Evolutionary conservation across 2,113 vertebrate species (phyloP), one percentile per base, ranked within the genome.

Genomic region (Hemichromis elongatus): DNA sequence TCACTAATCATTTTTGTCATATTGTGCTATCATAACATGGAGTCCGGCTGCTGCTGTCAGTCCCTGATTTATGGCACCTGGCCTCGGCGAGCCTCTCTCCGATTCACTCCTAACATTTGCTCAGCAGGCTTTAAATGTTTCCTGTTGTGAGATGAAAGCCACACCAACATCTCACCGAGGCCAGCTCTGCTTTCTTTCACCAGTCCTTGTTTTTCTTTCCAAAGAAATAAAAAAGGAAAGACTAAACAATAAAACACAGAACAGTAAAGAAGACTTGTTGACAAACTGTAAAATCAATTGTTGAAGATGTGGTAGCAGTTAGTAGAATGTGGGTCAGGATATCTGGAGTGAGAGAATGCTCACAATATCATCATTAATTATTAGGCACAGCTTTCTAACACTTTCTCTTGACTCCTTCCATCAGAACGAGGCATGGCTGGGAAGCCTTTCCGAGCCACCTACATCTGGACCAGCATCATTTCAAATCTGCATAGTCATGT

Each of bases 391-490:
- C 6, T 57, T 37, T 80, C 47, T 56, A 77, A 68, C 11, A 80
- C 40, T 75, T 75, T 47, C 8, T 52, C 12, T 80, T 56, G 6
- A 85, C 77, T 28, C 66, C 70, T 42, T 81, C 63, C 54, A 47
- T 73, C 87, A 98, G 97, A 96, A 81, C 96, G 92, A 90, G 96
- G 95, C 88, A 96, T 98, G 96, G 97, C 96, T 2, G 97, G 97
- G 90, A 98, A 97, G 92, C 98, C 98, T 0, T 99, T 99, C 88
- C 96, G 98, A 84, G 98, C 98, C 73, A 99, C 99, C 0, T 97
- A 96, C 1, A 97, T 99, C 75, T 99, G 99, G 99, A 96, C 97
- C 89, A 99, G 97, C 95, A 99, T 99, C 83, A 98, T 99, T 94
- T 95, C 93, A 18, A 95, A 97, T 13, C 98, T 99, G 21, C 97